Conservation (phyloP, 2,797 vertebrate genomes). For the Phrynocephalus guinanensis region DNA sequence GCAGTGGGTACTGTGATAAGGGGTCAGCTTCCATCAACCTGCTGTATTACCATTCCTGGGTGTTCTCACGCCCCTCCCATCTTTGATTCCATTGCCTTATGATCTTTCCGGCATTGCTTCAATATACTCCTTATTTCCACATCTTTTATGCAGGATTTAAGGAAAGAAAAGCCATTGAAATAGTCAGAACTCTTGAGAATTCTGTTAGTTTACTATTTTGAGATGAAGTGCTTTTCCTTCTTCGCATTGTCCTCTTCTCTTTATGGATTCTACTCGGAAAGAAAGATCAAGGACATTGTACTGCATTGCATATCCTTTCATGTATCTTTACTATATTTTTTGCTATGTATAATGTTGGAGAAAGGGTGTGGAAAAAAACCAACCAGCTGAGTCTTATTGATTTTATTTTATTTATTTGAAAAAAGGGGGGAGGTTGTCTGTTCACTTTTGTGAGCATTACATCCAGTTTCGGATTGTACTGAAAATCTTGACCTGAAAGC, state of each 20-base stretch:
- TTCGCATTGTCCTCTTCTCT: background rate
- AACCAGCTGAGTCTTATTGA: background rate
- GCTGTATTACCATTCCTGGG: too few relatives aligned
- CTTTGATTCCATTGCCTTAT: background rate
- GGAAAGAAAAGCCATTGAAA: background rate
- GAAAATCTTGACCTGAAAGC: constrained; percentile 3
- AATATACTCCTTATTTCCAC: background rate
- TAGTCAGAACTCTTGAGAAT: background rate
- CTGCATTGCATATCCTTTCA: constrained; percentile 19
- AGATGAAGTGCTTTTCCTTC: background rate
- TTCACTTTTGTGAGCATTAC: background rate
- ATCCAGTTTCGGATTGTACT: background rate
- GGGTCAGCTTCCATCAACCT: too few relatives aligned
- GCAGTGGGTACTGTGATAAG: too few relatives aligned
- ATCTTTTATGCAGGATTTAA: background rate
- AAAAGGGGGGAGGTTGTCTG: background rate
- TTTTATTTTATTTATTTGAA: background rate
- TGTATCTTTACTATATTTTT: background rate
- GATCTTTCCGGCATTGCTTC: background rate
- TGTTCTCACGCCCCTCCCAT: background rate
- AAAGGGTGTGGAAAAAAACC: background rate
- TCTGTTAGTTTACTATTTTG: background rate
- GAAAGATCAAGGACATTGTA: constrained; percentile 17
- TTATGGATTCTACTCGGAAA: background rate
- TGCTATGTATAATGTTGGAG: background rate